Percentiles rank a stretch among this genome's conserved stretches.
phyloP scores from a whole-genome alignment of 2,113 vertebrate species.

The Uropsilus gracilis region DNA sequence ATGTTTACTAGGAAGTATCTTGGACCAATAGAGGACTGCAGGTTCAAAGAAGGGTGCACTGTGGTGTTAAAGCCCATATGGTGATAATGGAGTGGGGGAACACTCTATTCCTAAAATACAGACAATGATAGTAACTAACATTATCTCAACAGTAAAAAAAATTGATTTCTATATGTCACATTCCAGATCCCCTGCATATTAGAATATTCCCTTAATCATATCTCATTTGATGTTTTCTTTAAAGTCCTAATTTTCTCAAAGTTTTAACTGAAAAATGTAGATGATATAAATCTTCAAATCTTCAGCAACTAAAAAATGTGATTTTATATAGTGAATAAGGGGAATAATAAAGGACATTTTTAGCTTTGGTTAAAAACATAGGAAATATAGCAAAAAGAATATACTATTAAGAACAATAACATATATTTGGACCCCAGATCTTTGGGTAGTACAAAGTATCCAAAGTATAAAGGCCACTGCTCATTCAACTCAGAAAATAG shows the following conservation, averaged over 20 bases:
- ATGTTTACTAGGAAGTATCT: not conserved
- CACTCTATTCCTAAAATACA: too few relatives aligned
- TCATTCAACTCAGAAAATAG: conserved; percentile 33
- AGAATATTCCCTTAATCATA: not conserved
- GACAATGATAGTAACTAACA: too few relatives aligned
- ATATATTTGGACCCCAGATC: not conserved
- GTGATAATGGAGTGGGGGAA: too few relatives aligned
- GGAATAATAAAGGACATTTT: not conserved
- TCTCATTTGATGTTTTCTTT: not conserved
- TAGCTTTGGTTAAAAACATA: conserved; percentile 24
- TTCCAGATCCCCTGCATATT: not conserved
- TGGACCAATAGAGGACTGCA: not conserved
- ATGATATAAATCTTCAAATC: not conserved
- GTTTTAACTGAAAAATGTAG: not conserved
- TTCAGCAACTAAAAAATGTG: not conserved
- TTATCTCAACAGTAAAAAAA: too few relatives aligned
- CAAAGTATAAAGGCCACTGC: conserved; percentile 22
- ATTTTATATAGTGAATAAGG: not conserved
- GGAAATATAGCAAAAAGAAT: not conserved
- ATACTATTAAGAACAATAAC: conserved; percentile 27
- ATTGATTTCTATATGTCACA: not conserved
- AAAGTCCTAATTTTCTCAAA: not conserved
- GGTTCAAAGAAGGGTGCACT: too few relatives aligned
- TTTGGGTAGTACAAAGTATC: conserved; percentile 43
- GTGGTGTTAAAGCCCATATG: too few relatives aligned